phyloP scores from a whole-genome alignment of 2,888 invertebrate genomes.

The Pegoplata infirma region DNA sequence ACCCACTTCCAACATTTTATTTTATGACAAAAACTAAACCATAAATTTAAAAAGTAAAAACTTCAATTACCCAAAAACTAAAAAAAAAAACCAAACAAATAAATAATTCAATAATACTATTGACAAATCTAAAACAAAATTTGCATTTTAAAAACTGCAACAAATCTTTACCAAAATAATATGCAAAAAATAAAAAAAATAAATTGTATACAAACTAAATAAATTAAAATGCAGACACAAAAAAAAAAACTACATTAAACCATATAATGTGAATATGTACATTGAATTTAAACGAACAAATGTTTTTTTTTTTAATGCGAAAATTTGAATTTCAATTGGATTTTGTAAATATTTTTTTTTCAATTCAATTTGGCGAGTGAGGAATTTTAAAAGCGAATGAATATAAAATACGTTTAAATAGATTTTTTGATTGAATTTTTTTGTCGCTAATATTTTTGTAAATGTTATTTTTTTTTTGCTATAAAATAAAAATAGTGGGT shows the following conservation, averaged over 20 bases:
- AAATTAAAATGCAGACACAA: slow-evolving; percentile 39
- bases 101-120: slow-evolving; percentile 38
- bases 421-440: slow-evolving; percentile 27
- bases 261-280: slow-evolving; percentile 6
- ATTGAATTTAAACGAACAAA: slow-evolving; percentile 18
- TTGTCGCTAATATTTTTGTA: no score
- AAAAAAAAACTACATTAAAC: slow-evolving; percentile 22
- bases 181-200: slow-evolving; percentile 57
- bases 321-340: slow-evolving; percentile 47
- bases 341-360: slow-evolving; percentile 14
- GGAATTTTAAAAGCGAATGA: slow-evolving; percentile 46
- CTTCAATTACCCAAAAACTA: no score
- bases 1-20: no score
- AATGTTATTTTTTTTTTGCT: not conserved
- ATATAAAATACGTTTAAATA: slow-evolving; percentile 43
- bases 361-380: slow-evolving; percentile 41
- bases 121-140: slow-evolving; percentile 50
- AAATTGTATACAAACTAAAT: slow-evolving; percentile 21
- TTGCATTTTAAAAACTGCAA: slow-evolving; percentile 52
- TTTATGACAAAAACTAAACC: not conserved
- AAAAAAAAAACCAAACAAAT: no score
- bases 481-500: slow-evolving; percentile 50
- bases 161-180: slow-evolving; percentile 47
- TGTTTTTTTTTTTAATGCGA: slow-evolving; percentile 5
- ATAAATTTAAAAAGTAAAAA: no score